Evolutionary conservation across 1,140 invertebrate species (phyloP).

Genomic region (Pantala flavescens): DNA sequence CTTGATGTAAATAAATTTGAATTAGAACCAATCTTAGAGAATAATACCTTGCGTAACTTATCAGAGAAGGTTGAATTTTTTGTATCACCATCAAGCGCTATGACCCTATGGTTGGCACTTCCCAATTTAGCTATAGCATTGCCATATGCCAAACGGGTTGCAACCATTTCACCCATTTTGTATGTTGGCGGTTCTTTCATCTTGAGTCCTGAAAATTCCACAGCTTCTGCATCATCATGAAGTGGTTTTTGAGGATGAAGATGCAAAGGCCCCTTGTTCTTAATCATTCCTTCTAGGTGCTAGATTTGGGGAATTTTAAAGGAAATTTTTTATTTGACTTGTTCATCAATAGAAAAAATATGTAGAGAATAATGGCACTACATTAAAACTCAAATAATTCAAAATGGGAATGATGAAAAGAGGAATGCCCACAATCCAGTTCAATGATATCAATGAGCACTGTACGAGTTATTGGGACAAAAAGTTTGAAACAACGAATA

Average conservation of each 20-base stretch:
- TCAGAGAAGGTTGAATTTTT: constrained; percentile 98
- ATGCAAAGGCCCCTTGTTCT: constrained; percentile 45
- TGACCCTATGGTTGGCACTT: constrained; percentile 62
- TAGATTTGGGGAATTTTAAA: constrained; percentile 28
- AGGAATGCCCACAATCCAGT: too few species aligned
- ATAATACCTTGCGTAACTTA: constrained; percentile 63
- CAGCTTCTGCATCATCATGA: constrained; percentile 54
- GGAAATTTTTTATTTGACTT: too few species aligned
- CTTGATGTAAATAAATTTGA: neutral
- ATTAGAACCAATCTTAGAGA: neutral
- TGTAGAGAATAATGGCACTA: too few species aligned
- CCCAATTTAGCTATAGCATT: constrained; percentile 73
- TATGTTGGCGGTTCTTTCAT: constrained; percentile 80
- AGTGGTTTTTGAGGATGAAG: constrained; percentile 53
- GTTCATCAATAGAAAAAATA: constrained; percentile 26
- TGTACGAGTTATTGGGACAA: too few species aligned
- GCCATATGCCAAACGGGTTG: constrained; percentile 91
- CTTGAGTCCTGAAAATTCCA: constrained; percentile 63
- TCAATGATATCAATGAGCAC: too few species aligned
- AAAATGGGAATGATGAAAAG: too few species aligned
- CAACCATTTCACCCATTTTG: constrained; percentile 66
- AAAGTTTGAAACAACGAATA: too few species aligned
- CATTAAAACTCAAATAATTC: too few species aligned
- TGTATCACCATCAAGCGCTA: constrained; percentile 91
- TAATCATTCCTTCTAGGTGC: constrained; percentile 54